Base-by-base conservation (phyloP, 2,888 invertebrate genomes). In the Sthenelais limicola region DNA sequence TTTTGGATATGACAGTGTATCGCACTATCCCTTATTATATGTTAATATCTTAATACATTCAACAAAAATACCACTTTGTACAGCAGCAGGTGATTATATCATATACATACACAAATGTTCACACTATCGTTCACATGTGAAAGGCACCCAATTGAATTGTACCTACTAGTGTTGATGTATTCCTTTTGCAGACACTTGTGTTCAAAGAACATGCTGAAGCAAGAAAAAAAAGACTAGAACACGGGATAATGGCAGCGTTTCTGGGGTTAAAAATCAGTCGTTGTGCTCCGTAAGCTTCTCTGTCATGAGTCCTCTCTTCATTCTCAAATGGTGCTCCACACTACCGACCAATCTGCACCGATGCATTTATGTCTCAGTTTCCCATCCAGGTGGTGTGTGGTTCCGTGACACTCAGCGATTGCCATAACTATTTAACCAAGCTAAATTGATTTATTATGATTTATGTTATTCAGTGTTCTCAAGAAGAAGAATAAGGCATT, bases 131-230 rank as follows among this genome's bases (percentile, higher is more conserved):
- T 56, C 56, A 33, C 56, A 30, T 56, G 56, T 56, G 56, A 56
- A 56, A n/a, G 30, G 56, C 56, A 56, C 56, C 56, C 56, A 56
- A 56, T 56, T 56, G 56, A 30, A 56, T 56, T 56, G 56, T 56
- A 56, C 56, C 33, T 52, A 56, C 26, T 56, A 56, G 56, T 56
- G 56, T 56, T 56, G 32, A 56, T 56, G 56, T 56, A 56, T 33
- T 32, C 24, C 56, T 33, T 30, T 32, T 28, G 56, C 56, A 32
- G 56, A 56, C 56, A 56, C 32, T 56, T 56, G 56, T 56, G 56
- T 56, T 56, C 56, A 56, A 33, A 33, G 30, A 56, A 56, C 32
- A 21, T 56, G 30, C n/a, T n/a, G n/a, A n/a, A n/a, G n/a, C n/a
- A n/a, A n/a, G n/a, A n/a, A n/a, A n/a, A n/a, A n/a, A n/a, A n/a